Percentiles rank a stretch among this genome's conserved stretches.
phyloP scores from a whole-genome alignment of 2,888 invertebrate species.

The Leistus spinibarbis region DNA sequence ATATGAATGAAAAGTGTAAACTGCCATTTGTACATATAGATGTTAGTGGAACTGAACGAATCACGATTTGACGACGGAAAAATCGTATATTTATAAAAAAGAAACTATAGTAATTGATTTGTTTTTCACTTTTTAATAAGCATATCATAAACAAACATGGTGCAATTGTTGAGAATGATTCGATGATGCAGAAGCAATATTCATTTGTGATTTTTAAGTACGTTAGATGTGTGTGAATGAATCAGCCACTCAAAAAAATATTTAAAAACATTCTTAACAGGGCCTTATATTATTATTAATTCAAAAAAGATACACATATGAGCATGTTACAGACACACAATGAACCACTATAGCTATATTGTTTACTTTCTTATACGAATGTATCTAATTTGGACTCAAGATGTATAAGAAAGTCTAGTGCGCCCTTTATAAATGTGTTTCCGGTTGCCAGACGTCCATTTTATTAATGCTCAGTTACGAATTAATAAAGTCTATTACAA shows the following conservation, averaged over 20 bases:
- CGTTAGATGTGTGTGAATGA: neutral
- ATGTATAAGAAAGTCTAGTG: too few relatives aligned
- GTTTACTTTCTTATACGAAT: too few relatives aligned
- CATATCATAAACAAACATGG: conserved; percentile 28
- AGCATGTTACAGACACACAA: too few relatives aligned
- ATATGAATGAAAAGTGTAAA: conserved; percentile 34
- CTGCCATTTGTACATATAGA: conserved; percentile 53
- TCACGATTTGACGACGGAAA: neutral
- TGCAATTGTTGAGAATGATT: conserved; percentile 34
- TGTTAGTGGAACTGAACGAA: conserved; percentile 42
- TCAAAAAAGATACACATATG: too few relatives aligned
- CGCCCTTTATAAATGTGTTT: too few relatives aligned
- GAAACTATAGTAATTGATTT: neutral
- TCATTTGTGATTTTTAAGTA: conserved; percentile 23
- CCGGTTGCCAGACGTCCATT: too few relatives aligned
- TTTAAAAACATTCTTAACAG: neutral
- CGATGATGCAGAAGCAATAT: conserved; percentile 25
- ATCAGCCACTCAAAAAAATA: neutral
- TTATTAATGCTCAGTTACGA: too few relatives aligned
- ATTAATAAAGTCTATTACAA: too few relatives aligned
- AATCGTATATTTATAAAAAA: neutral
- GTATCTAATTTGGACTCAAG: too few relatives aligned
- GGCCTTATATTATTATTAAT: conserved; percentile 13
- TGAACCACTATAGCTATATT: too few relatives aligned
- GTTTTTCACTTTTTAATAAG: conserved; percentile 29